Evolutionary conservation across 2,888 invertebrate species (phyloP), one percentile per base, ranked within the genome.

Genomic region (Epinotia nisella): DNA sequence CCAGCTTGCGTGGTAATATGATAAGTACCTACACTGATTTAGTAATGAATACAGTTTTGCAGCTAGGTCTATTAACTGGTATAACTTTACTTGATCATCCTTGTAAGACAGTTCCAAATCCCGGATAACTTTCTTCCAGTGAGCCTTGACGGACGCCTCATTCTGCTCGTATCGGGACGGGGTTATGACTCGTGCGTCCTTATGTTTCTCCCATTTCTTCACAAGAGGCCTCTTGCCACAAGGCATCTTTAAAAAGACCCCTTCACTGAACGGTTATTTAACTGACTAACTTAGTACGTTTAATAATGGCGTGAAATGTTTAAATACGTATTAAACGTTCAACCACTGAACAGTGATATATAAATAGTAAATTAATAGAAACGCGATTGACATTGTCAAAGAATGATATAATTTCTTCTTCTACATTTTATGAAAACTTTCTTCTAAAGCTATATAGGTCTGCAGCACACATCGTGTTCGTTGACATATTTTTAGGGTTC

Each of bases 141-240:
- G 93, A 53, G 80, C 77, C 82, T 91, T 93, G 3, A 93, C 92
- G 1, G 90, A 89, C 0, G 84, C 85, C 76, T 92, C 92, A 62
- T 89, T 92, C 75, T 91, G 84, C 76, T 93, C 89, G 72, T 91
- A 92, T 1, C 83, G 86, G 17, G 93, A 93, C 17, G 88, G 86
- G 51, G 81, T 91, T 10, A 92, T 81, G 29, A 84, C 81, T 64
- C 80, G 80, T 45, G 92, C 75, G 0, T 81, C 73, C 76, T 80
- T 85, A 7, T 90, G 86, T 71, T 82, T 88, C 56, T 91, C 89
- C 93, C 93, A 93, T 35, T 69, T 79, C 79, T 90, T 93, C 13
- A 87, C 80, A 4, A 90, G 77, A 0, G 86, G 86, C 51, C 81
- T 85, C 74, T 91, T 91, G 17, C 91, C 91, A 74, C 92, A 91